phyloP scores from a whole-genome alignment of 2,113 vertebrate genomes.

The Tetraodon nigroviridis region DNA sequence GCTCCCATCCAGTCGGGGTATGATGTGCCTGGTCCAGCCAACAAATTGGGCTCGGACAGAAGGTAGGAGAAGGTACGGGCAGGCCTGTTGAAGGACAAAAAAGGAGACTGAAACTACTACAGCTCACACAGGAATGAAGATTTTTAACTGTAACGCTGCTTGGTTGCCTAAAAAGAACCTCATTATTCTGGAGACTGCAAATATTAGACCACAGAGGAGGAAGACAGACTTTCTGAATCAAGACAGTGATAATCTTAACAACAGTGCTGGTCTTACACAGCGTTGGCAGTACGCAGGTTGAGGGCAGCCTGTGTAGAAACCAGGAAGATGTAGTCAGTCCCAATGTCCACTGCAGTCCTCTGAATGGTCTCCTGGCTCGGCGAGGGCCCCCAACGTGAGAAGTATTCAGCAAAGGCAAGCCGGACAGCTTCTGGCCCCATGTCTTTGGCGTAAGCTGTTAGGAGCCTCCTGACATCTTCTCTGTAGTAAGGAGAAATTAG shows the following conservation, averaged over 20 bases:
- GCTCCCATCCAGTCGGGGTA: conserved; percentile 89
- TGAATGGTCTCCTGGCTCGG: conserved; percentile 71
- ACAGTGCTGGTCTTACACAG: conserved; percentile 68
- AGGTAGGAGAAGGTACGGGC: conserved; percentile 84
- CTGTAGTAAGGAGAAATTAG: conserved; percentile 53
- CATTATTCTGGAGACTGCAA: no score
- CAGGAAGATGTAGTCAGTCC: conserved; percentile 83
- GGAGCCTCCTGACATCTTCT: conserved; percentile 64
- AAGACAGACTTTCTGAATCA: no score
- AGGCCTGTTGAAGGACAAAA: conserved; percentile 59
- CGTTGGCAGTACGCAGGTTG: conserved; percentile 72
- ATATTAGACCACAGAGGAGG: no score
- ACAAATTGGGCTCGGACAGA: conserved; percentile 80
- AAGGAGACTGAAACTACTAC: no score
- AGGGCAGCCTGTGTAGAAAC: conserved; percentile 73
- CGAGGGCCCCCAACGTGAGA: conserved; percentile 64
- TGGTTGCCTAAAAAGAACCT: no score
- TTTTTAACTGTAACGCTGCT: no score
- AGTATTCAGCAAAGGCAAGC: conserved; percentile 70
- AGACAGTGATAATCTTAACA: background rate
- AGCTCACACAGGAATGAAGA: no score
- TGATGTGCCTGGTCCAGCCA: conserved; percentile 52
- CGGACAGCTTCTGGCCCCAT: conserved; percentile 68
- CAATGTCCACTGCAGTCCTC: conserved; percentile 75
- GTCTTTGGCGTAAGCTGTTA: conserved; percentile 63